phyloP scores from a whole-genome alignment of 2,888 invertebrate genomes.

The Eudasyphora cyanicolor region DNA sequence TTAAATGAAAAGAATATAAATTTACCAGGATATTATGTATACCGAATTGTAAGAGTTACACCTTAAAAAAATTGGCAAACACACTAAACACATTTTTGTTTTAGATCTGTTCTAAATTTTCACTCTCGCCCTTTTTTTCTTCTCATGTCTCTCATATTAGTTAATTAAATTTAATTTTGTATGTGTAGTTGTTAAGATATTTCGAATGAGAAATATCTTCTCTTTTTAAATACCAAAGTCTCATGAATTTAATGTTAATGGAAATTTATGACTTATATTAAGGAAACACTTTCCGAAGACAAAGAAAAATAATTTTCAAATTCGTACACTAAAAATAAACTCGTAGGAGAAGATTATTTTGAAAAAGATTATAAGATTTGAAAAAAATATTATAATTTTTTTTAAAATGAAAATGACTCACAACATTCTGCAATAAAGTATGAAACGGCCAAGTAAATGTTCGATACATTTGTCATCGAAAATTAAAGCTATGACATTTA shows the following conservation, averaged over 20 bases:
- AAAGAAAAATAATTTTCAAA: no score
- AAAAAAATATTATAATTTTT: no score
- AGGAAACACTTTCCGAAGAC: not conserved
- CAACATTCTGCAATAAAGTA: no score
- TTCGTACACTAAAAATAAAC: no score
- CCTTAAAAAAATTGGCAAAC: conserved; percentile 52
- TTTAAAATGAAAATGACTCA: no score
- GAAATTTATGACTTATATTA: conserved; percentile 2
- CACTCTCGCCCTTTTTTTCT: not conserved
- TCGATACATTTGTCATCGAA: no score
- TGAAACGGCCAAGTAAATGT: no score
- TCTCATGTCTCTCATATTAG: conserved; percentile 44
- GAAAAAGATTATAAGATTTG: no score
- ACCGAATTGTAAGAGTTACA: conserved; percentile 70
- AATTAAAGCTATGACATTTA: no score
- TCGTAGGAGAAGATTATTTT: no score
- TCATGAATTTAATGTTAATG: conserved; percentile 27
- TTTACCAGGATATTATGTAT: conserved; percentile 76
- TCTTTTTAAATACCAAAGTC: conserved; percentile 53
- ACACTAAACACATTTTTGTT: conserved; percentile 16
- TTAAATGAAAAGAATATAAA: conserved; percentile 33
- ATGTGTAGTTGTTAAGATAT: conserved; percentile 39
- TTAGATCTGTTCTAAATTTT: conserved; percentile 2
- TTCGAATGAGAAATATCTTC: conserved; percentile 30
- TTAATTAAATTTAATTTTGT: conserved; percentile 21